Evolutionary conservation across 2,888 invertebrate species (phyloP), one percentile per base, ranked within the genome.

Genomic region (Selenia dentaria): DNA sequence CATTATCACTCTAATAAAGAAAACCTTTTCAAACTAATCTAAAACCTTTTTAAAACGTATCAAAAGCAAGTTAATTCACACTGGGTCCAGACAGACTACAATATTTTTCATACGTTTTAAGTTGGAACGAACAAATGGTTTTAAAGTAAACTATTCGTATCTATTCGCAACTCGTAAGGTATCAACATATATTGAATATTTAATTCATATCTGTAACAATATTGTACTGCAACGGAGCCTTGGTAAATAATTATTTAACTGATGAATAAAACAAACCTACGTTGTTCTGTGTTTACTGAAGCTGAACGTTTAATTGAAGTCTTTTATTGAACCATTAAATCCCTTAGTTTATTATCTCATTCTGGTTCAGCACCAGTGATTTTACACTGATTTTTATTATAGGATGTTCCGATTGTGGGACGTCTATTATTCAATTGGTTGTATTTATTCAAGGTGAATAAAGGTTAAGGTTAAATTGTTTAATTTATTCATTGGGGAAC

Each of bases 371-470:
- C 45, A 27, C 39, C 34, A 29, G 24, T 34, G 24, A 39, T 44
- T 22, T 43, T 5, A 25, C 29, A 22, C 24, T 41, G 54, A 67
- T 62, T 57, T 28, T 42, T 50, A 55, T 54, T 46, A 54, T 49
- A 48, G 65, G 66, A 68, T 51, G 62, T 64, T 42, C 59, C 55
- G 18, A 43, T 55, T 59, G 42, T 50, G 49, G 55, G 31, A 20
- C 38, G 35, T 13, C 48, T 43, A 64, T 72, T 61, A 67, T 67
- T 60, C 66, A 68, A 67, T 72, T 66, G 47, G 8, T 22, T 6
- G 22, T 8, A 22, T 18, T n/a, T 46, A 45, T 57, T 54, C 61
- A 61, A 65, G 61, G 70, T 62, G 34, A 42, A 46, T 46, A 45
- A 64, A 67, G 60, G 63, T 63, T 41, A 59, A 64, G 63, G 67